phyloP scores from a whole-genome alignment of 2,797 vertebrate genomes.

The Perdix hodgsoniae region DNA sequence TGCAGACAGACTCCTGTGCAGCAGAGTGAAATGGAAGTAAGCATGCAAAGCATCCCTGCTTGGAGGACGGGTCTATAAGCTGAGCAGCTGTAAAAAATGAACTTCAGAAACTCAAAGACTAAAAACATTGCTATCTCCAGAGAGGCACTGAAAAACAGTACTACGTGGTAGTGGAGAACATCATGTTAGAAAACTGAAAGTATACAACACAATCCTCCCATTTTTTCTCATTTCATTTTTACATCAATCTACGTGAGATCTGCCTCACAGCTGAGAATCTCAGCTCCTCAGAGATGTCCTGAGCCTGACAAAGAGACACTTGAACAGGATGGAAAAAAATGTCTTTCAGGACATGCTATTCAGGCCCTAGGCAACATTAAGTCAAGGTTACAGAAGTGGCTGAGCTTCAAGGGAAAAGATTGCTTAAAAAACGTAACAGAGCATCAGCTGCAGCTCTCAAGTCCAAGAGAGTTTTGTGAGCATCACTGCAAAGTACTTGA shows the following conservation, averaged over 20 bases:
- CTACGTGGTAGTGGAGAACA: neutral
- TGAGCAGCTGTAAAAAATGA: neutral
- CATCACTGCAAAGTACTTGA: neutral
- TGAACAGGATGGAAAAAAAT: neutral
- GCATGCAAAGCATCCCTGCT: neutral
- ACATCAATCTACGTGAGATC: neutral
- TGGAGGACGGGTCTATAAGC: neutral
- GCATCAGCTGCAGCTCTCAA: neutral
- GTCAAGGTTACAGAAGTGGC: neutral
- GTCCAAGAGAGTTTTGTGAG: neutral
- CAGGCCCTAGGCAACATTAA: neutral
- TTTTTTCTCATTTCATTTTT: neutral
- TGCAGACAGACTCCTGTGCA: neutral
- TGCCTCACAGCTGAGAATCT: neutral
- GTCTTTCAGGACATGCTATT: neutral
- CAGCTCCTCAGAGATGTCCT: neutral
- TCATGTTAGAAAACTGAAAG: neutral
- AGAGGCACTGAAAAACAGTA: neutral
- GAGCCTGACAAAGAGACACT: neutral
- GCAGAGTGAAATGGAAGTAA: neutral
- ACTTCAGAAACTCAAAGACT: neutral
- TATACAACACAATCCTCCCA: neutral
- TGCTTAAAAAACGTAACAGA: neutral
- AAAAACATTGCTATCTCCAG: neutral
- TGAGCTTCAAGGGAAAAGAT: neutral